A percentile compares a stretch with the other conserved stretches of the same genome.
Evolutionary conservation across 2,113 vertebrate species (phyloP).

Genomic region (Saiga tatarica): DNA sequence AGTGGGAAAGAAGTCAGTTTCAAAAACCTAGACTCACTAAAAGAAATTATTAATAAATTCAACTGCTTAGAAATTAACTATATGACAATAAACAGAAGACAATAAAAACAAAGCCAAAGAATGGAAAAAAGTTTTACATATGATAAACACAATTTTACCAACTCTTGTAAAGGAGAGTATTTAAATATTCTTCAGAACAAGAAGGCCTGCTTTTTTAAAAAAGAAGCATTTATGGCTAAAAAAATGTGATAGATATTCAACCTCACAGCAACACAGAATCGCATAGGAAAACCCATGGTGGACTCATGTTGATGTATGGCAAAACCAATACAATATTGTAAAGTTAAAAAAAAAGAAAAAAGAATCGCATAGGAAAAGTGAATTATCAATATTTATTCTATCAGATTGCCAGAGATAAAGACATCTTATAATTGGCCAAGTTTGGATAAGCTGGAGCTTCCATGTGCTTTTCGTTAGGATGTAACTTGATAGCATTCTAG

Average conservation of each 20-base stretch:
- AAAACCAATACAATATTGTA: too few relatives aligned
- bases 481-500: not conserved
- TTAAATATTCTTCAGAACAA: not conserved
- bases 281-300: not conserved
- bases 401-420: slow-evolving; percentile 4
- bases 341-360: too few relatives aligned
- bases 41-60: not conserved
- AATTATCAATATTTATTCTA: not conserved
- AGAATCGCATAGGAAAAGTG: not conserved
- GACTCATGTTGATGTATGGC: too few relatives aligned
- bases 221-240: not conserved
- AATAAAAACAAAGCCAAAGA: not conserved
- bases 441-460: not conserved
- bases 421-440: not conserved
- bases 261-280: not conserved
- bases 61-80: not conserved
- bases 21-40: not conserved
- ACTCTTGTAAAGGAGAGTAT: not conserved
- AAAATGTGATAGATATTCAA: not conserved
- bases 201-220: not conserved
- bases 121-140: not conserved
- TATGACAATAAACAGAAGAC: not conserved
- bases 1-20: not conserved
- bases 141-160: not conserved
- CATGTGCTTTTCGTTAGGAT: not conserved